Percentiles rank a stretch among this genome's conserved stretches.
These are phyloP conservation scores for Drosophila quasianomalipes DNA, from an alignment of 2,888 invertebrate genomes.

Conservation along the genomic window DNA sequence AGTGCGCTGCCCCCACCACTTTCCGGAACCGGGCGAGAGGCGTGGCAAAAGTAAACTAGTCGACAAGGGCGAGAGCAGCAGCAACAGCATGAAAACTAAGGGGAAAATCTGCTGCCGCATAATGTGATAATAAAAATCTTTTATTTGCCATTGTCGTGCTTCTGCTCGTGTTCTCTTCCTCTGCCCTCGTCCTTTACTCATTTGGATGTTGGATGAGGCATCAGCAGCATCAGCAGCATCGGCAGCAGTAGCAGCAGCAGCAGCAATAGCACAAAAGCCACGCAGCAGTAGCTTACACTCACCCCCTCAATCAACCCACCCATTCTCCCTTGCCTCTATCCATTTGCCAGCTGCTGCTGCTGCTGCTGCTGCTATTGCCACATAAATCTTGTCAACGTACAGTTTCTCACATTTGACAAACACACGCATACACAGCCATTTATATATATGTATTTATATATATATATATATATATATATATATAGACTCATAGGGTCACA, in stretches of 20 bases:
- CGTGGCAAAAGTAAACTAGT: slow-evolving; percentile 51
- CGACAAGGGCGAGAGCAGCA: slow-evolving; percentile 14
- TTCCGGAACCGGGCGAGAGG: neutral
- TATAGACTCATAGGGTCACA: slow-evolving; percentile 26
- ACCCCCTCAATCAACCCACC: neutral
- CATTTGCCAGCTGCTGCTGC: slow-evolving; percentile 37
- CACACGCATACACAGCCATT: slow-evolving; percentile 3
- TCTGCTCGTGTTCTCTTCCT: slow-evolving; percentile 12
- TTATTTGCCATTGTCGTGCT: slow-evolving; percentile 73
- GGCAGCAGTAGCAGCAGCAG: neutral
- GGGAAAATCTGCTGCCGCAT: slow-evolving; percentile 75
- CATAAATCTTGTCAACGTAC: slow-evolving; percentile 77
- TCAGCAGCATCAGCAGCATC: slow-evolving; percentile 2
- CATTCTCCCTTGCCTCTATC: neutral
- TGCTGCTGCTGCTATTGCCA: slow-evolving; percentile 43
- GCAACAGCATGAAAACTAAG: slow-evolving; percentile 23
- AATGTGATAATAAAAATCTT: slow-evolving; percentile 80
- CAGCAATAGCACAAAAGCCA: slow-evolving; percentile 34
- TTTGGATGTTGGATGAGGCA: slow-evolving; percentile 37
- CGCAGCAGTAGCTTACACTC: slow-evolving; percentile 34
- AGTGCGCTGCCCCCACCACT: neutral
- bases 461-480: no score
- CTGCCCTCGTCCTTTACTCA: slow-evolving; percentile 34
- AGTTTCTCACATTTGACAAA: slow-evolving; percentile 75
- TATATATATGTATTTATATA: neutral